phyloP scores from a whole-genome alignment of 2,797 vertebrate species.

The Tadarida brasiliensis region DNA sequence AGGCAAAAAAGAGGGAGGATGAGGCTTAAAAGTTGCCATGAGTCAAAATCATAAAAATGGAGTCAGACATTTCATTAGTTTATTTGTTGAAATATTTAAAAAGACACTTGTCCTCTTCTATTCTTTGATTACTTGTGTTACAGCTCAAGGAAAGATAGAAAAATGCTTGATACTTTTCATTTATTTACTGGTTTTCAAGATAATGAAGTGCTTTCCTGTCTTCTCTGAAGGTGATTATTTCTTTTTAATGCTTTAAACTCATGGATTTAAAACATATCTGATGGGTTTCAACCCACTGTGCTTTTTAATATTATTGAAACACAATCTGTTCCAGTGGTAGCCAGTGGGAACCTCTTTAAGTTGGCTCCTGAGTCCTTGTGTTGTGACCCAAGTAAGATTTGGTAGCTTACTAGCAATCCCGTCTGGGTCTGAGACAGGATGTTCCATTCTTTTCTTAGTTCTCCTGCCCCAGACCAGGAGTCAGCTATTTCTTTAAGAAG shows the following conservation, averaged over 20 bases:
- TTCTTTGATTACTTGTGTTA: not conserved
- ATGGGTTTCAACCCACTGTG: not conserved
- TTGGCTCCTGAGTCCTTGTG: not conserved
- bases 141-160: not conserved
- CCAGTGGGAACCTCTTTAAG: not conserved
- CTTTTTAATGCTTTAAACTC: constrained; percentile 14
- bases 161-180: not conserved
- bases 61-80: not conserved
- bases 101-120: not conserved
- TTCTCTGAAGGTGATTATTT: not conserved
- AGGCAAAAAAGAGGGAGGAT: not conserved
- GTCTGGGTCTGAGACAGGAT: not conserved
- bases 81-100: constrained; percentile 20
- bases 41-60: not conserved
- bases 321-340: not conserved
- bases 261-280: not conserved
- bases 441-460: not conserved
- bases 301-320: constrained; percentile 6
- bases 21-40: not conserved
- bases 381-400: not conserved
- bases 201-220: constrained; percentile 22
- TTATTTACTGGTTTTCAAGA: not conserved
- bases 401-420: not conserved
- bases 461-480: not conserved
- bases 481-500: not conserved